Evolutionary conservation across 2,113 vertebrate genomes (phyloP).

Genomic region (Tachysurus vachellii): DNA sequence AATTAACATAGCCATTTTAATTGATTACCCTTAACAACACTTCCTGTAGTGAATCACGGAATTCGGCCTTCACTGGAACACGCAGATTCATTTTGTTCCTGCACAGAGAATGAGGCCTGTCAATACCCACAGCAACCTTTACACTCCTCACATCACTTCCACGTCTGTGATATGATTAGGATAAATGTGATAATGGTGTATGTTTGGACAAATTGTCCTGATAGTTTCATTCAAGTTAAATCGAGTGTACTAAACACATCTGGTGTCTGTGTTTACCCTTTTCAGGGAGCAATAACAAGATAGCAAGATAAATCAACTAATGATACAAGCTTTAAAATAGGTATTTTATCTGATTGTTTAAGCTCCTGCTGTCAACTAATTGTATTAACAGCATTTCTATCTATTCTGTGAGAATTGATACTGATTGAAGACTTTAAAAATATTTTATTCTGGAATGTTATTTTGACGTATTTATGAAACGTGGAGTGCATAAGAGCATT

Average conservation of each 20-base stretch:
- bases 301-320: neutral
- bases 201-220: neutral
- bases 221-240: neutral
- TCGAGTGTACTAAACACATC: neutral
- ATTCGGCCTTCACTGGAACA: conserved; percentile 41
- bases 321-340: neutral
- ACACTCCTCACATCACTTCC: neutral
- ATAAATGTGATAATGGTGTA: neutral
- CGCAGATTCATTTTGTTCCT: conserved; percentile 56
- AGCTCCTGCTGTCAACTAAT: too few relatives aligned
- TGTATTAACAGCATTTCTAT: neutral
- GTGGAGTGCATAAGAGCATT: neutral
- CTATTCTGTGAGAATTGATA: neutral
- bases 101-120: conserved; percentile 29
- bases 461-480: neutral
- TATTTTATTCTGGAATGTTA: neutral
- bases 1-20: conserved; percentile 67
- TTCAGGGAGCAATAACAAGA: neutral
- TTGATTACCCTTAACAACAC: conserved; percentile 70
- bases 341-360: neutral
- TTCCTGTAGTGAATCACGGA: conserved; percentile 62
- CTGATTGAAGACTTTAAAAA: neutral
- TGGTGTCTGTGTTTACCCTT: neutral
- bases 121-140: conserved; percentile 24
- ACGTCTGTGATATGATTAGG: neutral